Percentiles rank a stretch among this genome's conserved stretches.
phyloP scores from a whole-genome alignment of 1,140 invertebrate species.

The Caenorhabditis briggsae region DNA sequence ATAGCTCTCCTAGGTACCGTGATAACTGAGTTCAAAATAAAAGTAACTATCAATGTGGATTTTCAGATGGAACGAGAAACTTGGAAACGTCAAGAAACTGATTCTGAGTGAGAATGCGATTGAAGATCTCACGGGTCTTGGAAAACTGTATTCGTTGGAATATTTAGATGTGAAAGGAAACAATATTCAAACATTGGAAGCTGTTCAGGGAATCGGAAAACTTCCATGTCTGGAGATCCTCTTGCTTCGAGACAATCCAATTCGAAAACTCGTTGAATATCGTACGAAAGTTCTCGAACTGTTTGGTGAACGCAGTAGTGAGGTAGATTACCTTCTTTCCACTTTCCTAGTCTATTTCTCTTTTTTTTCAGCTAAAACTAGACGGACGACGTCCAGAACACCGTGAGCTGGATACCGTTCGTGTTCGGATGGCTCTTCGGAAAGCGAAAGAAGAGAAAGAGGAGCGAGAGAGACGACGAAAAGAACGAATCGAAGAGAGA shows the following conservation, averaged over 20 bases:
- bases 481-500: conserved; percentile 70
- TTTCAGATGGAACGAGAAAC: conserved; percentile 83
- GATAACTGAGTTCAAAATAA: too few species aligned
- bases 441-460: conserved; percentile 82
- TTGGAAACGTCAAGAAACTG: conserved; percentile 90
- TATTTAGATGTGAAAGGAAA: conserved; percentile 90
- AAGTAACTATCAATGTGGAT: not conserved
- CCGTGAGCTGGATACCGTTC: conserved; percentile 90
- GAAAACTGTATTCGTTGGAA: conserved; percentile 87
- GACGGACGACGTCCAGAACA: conserved; percentile 89
- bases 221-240: conserved; percentile 90
- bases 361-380: conserved; percentile 83
- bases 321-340: conserved; percentile 62
- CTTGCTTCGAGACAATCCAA: conserved; percentile 88
- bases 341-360: not conserved
- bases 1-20: too few species aligned
- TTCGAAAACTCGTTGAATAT: conserved; percentile 89
- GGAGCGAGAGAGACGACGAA: conserved; percentile 67
- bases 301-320: conserved; percentile 84
- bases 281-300: conserved; percentile 88
- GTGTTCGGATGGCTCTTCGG: conserved; percentile 88
- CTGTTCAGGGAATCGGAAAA: conserved; percentile 86
- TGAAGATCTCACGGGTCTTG: conserved; percentile 83
- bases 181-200: conserved; percentile 81
- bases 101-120: conserved; percentile 90